Evolutionary conservation across 2,113 vertebrate species (phyloP).

Genomic region (Phaethornis superciliosus): DNA sequence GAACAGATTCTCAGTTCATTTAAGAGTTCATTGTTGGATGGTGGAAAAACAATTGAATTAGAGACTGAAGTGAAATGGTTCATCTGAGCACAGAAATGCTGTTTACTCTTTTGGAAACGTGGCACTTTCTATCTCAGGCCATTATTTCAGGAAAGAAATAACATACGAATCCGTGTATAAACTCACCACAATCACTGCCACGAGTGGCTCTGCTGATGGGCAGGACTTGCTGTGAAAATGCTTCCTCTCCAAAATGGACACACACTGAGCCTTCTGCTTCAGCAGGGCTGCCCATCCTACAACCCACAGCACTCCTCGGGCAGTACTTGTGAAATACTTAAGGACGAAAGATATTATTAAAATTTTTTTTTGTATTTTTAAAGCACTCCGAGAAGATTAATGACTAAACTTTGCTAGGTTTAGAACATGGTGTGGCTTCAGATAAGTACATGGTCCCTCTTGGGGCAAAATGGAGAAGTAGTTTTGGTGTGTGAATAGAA

Average conservation of each 20-base stretch:
- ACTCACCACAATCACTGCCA: background rate
- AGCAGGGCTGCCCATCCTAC: background rate
- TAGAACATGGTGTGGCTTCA: background rate
- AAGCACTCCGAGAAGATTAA: background rate
- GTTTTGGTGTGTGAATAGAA: constrained; percentile 7
- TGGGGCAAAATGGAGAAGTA: constrained; percentile 11
- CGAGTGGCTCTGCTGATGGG: accelerated
- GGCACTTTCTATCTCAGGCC: background rate
- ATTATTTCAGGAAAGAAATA: background rate
- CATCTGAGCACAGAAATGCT: background rate
- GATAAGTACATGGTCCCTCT: background rate
- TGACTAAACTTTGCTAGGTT: background rate
- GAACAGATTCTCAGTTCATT: constrained; percentile 26
- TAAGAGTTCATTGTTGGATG: background rate
- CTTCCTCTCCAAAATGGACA: background rate
- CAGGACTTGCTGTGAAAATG: background rate
- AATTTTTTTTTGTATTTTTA: background rate
- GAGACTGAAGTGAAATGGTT: background rate
- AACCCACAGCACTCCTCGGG: background rate
- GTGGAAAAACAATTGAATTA: constrained; percentile 4
- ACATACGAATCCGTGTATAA: background rate
- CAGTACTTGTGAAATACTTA: background rate
- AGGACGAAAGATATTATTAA: background rate
- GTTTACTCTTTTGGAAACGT: background rate
- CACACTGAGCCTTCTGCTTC: background rate